Percentiles rank a stretch among this genome's conserved stretches.
phyloP scores from a whole-genome alignment of 2,113 vertebrate species.

The Esox niger region DNA sequence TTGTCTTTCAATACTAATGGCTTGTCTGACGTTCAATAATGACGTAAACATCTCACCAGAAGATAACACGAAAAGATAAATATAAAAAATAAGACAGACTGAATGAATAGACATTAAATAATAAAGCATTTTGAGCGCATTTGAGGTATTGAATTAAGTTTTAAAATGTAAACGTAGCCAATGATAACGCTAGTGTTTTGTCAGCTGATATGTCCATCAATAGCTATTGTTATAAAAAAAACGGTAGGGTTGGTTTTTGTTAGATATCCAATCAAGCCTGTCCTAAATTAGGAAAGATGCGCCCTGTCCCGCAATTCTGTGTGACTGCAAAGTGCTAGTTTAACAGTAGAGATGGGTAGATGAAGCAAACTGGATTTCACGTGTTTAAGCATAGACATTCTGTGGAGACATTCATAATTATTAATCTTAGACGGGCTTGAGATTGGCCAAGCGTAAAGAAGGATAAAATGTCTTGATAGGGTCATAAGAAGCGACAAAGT shows the following conservation, averaged over 20 bases:
- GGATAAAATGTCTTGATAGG: too few relatives aligned
- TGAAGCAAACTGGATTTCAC: too few relatives aligned
- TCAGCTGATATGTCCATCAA: background rate
- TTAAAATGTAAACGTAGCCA: too few relatives aligned
- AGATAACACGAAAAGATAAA: constrained; percentile 17
- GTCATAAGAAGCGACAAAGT: too few relatives aligned
- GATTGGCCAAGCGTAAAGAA: too few relatives aligned
- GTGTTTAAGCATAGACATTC: too few relatives aligned
- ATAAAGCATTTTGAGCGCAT: background rate
- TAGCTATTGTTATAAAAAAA: background rate
- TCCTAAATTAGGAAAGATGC: background rate
- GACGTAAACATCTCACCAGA: constrained; percentile 69
- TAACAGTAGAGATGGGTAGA: too few relatives aligned
- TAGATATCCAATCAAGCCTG: background rate
- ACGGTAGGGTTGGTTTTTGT: background rate
- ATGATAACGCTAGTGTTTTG: background rate
- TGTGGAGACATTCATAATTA: too few relatives aligned
- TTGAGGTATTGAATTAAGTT: background rate
- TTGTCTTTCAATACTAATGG: constrained; percentile 63
- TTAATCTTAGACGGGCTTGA: too few relatives aligned
- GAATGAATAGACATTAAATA: background rate
- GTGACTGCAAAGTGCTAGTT: background rate
- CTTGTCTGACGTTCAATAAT: constrained; percentile 68
- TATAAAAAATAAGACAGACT: background rate
- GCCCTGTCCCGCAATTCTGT: background rate